These are phyloP conservation scores for Podiceps cristatus DNA, from an alignment of 2,113 vertebrate genomes.

Conservation along the genomic window DNA sequence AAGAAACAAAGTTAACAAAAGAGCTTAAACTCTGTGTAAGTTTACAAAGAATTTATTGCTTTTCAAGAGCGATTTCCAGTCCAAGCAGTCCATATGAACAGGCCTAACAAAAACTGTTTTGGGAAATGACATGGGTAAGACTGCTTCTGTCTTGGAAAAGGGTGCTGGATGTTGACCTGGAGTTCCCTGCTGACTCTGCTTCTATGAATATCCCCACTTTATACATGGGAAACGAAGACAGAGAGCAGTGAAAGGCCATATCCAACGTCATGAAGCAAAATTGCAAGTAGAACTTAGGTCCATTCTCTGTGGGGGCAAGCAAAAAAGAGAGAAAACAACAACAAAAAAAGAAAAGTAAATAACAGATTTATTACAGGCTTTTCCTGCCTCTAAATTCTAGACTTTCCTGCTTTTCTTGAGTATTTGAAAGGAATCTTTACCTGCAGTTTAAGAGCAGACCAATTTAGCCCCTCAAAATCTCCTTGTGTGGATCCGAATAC, in stretches of 20 bases:
- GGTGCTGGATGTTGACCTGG: background rate
- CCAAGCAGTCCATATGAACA: background rate
- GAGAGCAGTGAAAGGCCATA: constrained; percentile 4
- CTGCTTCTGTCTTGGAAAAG: background rate
- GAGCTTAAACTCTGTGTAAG: background rate
- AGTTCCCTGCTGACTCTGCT: constrained; percentile 18
- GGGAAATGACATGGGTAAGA: background rate
- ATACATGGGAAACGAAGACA: background rate
- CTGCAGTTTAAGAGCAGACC: background rate
- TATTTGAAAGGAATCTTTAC: background rate
- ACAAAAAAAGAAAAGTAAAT: background rate
- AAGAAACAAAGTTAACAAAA: background rate
- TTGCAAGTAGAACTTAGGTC: background rate
- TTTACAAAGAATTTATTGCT: background rate
- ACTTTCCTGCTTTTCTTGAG: background rate
- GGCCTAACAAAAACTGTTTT: background rate
- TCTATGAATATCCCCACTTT: background rate
- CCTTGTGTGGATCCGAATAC: background rate
- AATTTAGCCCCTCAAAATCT: background rate
- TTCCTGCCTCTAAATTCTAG: background rate
- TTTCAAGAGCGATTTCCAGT: background rate
- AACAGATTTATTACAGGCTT: background rate
- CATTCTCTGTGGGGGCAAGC: background rate
- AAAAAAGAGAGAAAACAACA: background rate
- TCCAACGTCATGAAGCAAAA: background rate